phyloP scores from a whole-genome alignment of 2,888 invertebrate genomes.

The Graphium colonna region DNA sequence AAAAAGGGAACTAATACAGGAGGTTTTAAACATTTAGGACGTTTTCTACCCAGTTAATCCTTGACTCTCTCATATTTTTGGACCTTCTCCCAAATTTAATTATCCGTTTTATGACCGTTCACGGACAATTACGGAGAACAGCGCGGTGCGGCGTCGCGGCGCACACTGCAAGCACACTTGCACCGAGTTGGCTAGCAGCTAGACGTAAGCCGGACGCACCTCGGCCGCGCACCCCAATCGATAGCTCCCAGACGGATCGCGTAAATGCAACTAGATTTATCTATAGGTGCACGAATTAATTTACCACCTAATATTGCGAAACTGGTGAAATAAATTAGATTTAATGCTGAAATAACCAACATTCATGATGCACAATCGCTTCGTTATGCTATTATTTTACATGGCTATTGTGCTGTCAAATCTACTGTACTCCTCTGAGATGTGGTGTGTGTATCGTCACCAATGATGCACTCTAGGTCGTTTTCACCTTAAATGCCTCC shows the following conservation, averaged over 20 bases:
- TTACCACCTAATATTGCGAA: too few species aligned
- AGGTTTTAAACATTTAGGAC: background rate
- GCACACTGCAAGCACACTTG: background rate
- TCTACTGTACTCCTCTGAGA: too few species aligned
- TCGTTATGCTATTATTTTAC: too few species aligned
- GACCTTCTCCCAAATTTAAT: background rate
- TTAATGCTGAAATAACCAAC: too few species aligned
- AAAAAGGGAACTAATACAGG: background rate
- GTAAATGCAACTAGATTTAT: background rate
- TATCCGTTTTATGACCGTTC: background rate
- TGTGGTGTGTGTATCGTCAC: too few species aligned
- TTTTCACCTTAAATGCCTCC: too few species aligned
- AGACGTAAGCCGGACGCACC: slow-evolving; percentile 12
- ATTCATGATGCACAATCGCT: too few species aligned
- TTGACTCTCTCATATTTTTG: background rate
- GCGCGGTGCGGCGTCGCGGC: background rate
- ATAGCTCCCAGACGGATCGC: slow-evolving; percentile 5
- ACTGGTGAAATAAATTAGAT: too few species aligned
- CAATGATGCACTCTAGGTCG: too few species aligned
- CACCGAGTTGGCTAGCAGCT: background rate
- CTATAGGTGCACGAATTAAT: background rate
- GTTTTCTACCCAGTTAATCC: background rate
- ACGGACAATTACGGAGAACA: background rate
- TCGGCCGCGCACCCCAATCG: slow-evolving; percentile 15
- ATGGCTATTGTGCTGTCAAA: too few species aligned